Evolutionary conservation across 2,113 vertebrate species (phyloP).

Genomic region (Symphodus melops): DNA sequence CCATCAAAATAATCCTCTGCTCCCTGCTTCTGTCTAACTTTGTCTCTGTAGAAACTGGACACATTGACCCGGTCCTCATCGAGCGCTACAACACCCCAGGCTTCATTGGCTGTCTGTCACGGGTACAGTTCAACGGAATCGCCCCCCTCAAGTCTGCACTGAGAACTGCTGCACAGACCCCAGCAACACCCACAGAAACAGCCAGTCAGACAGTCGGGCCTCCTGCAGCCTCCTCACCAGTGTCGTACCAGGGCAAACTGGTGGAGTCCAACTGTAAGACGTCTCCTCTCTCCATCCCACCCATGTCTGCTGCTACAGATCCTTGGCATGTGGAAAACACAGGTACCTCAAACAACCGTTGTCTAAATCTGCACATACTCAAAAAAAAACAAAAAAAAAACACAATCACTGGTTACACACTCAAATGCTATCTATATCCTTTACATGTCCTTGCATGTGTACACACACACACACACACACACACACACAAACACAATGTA

Average conservation of each 20-base stretch:
- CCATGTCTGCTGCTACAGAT: slow-evolving; percentile 95
- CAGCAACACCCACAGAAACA: slow-evolving; percentile 17
- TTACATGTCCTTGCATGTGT: neutral
- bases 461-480: too few relatives aligned
- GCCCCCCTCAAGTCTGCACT: slow-evolving; percentile 94
- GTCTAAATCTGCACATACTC: too few relatives aligned
- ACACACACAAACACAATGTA: too few relatives aligned
- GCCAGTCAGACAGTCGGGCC: slow-evolving; percentile 31
- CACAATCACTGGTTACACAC: too few relatives aligned
- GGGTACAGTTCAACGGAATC: slow-evolving; percentile 95
- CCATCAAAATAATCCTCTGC: neutral
- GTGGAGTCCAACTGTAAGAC: slow-evolving; percentile 98
- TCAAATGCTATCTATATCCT: too few relatives aligned
- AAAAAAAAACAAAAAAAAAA: too few relatives aligned
- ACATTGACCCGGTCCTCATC: slow-evolving; percentile 90
- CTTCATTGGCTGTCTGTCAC: slow-evolving; percentile 94
- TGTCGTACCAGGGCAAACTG: slow-evolving; percentile 91
- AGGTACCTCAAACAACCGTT: slow-evolving; percentile 40
- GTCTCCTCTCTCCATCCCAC: slow-evolving; percentile 94
- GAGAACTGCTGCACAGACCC: slow-evolving; percentile 63
- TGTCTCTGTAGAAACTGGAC: slow-evolving; percentile 87
- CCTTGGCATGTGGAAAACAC: slow-evolving; percentile 92
- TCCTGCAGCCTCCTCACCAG: slow-evolving; percentile 80
- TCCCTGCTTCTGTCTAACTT: neutral
- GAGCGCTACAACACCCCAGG: slow-evolving; percentile 95